Percentiles rank a stretch among this genome's conserved stretches.
These are phyloP conservation scores for Calliopum simillimum DNA, from an alignment of 2,888 invertebrate species.

Conservation along the genomic window DNA sequence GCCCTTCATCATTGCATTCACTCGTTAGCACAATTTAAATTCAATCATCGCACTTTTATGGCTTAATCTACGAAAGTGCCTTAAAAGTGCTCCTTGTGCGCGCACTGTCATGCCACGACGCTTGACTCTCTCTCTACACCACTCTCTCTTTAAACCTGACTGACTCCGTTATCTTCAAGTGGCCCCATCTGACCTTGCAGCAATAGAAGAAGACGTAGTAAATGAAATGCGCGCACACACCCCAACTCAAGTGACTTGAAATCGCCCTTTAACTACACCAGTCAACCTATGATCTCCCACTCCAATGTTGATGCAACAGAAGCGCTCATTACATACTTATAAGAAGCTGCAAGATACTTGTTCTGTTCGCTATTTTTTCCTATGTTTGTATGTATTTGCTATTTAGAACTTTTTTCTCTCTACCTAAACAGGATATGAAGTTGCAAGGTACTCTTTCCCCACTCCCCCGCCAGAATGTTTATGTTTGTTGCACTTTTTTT, in stretches of 20 bases:
- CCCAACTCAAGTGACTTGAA: neutral
- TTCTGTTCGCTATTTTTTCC: too few species aligned
- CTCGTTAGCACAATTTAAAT: slow-evolving; percentile 33
- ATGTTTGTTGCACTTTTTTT: too few species aligned
- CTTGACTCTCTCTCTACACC: neutral
- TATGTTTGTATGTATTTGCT: too few species aligned
- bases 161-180: slow-evolving; percentile 8
- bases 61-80: slow-evolving; percentile 47
- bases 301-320: slow-evolving; percentile 17
- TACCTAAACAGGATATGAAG: too few species aligned
- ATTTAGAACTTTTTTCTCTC: too few species aligned
- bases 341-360: neutral
- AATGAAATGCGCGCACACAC: neutral
- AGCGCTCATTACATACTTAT: slow-evolving; percentile 24
- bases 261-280: too few species aligned
- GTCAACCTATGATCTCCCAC: neutral
- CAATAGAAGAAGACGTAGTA: neutral
- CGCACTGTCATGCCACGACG: neutral
- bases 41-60: slow-evolving; percentile 47
- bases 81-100: slow-evolving; percentile 32
- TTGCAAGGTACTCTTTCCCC: too few species aligned
- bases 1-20: neutral
- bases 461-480: too few species aligned
- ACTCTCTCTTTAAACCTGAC: neutral
- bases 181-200: slow-evolving; percentile 29